Conservation (phyloP, 2,888 invertebrate genomes). For the Halocaridina rubra region DNA sequence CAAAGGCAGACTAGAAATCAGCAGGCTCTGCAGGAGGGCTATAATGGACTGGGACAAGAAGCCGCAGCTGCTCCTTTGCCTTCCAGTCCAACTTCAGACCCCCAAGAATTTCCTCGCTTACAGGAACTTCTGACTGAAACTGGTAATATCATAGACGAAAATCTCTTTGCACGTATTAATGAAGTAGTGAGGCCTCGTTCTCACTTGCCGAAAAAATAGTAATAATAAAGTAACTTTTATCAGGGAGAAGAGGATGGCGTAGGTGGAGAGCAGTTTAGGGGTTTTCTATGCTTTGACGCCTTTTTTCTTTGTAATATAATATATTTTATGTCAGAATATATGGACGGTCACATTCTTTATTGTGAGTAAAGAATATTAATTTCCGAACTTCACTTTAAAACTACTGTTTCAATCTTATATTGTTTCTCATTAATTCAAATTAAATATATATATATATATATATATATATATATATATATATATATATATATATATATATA, state of each 20-base stretch:
- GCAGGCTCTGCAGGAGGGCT: neutral
- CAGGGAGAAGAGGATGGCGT: no score
- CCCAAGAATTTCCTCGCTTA: neutral
- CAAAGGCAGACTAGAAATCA: neutral
- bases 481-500: neutral
- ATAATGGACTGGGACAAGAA: neutral
- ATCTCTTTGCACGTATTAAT: slow-evolving; percentile 2
- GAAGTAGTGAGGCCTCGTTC: neutral
- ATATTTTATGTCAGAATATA: neutral
- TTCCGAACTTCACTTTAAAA: no score
- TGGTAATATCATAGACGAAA: slow-evolving; percentile 2
- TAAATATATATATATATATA: neutral
- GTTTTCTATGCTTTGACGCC: no score
- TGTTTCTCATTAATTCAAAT: neutral
- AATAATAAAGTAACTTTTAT: no score
- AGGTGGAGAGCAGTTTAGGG: no score
- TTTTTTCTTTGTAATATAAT: no score
- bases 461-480: neutral
- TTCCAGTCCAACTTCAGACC: neutral
- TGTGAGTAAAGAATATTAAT: no score
- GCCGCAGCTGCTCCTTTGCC: no score
- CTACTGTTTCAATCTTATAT: no score
- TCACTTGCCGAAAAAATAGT: neutral
- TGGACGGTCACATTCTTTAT: no score
- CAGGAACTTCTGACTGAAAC: neutral